Evolutionary conservation across 2,888 invertebrate species (phyloP).

Genomic region (Actias luna): DNA sequence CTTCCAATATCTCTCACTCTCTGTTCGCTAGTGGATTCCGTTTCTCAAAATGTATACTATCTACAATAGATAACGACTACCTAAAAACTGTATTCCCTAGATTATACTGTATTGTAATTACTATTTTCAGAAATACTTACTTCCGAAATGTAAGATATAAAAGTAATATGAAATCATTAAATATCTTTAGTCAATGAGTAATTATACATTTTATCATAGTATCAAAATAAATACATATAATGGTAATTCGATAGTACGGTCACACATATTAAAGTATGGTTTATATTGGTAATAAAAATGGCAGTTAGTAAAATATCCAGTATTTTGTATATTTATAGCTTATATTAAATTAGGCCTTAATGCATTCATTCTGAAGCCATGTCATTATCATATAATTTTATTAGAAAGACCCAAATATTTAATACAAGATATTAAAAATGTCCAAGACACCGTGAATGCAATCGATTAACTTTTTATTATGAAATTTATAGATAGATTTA

Average conservation of each 20-base stretch:
- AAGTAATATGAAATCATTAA: not conserved
- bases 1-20: not conserved
- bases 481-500: too few species aligned
- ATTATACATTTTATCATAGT: not conserved
- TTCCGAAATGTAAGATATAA: not conserved
- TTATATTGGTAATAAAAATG: not conserved
- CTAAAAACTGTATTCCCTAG: constrained; percentile 25
- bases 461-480: too few species aligned
- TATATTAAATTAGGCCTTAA: constrained; percentile 1
- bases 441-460: not conserved
- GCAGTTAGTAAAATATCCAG: constrained; percentile 6
- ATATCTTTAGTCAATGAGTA: not conserved
- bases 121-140: not conserved
- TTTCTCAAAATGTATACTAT: constrained; percentile 23
- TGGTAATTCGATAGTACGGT: not conserved
- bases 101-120: constrained; percentile 20
- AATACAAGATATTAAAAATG: not conserved
- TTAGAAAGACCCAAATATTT: not conserved
- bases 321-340: not conserved
- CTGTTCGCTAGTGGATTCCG: not conserved
- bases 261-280: not conserved
- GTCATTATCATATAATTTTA: not conserved
- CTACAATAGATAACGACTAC: constrained; percentile 30
- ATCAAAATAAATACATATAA: not conserved
- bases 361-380: not conserved